A percentile compares a stretch with the other conserved stretches of the same genome.
Conservation (phyloP, 2,888 invertebrate species). For the Caenorhabditis sulstoni region DNA sequence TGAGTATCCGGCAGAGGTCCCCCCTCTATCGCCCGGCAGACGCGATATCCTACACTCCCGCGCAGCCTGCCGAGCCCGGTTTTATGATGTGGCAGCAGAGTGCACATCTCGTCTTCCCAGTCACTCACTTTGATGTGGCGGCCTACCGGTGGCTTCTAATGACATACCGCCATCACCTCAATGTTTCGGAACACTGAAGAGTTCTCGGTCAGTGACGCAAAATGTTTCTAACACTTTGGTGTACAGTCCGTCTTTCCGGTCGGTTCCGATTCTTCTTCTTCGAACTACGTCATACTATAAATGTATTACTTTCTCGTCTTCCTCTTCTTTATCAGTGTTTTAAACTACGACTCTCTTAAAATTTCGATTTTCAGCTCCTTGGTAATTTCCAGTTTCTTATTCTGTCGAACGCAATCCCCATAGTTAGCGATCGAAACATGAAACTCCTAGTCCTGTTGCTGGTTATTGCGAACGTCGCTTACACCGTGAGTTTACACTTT, state of each 20-base stretch:
- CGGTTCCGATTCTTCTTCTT: neutral
- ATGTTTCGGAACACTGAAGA: conserved; percentile 24
- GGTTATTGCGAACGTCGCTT: conserved; percentile 39
- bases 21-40: conserved; percentile 28
- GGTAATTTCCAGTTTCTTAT: conserved; percentile 42
- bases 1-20: conserved; percentile 44
- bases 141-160: conserved; percentile 10
- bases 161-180: conserved; percentile 17
- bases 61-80: conserved; percentile 3
- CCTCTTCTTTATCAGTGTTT: conserved; percentile 34
- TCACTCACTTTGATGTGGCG: conserved; percentile 43
- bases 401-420: conserved; percentile 37
- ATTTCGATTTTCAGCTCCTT: conserved; percentile 31
- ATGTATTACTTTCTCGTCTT: conserved; percentile 22
- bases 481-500: conserved; percentile 38
- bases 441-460: conserved; percentile 40
- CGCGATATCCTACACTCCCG: conserved; percentile 28
- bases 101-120: conserved; percentile 24
- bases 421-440: conserved; percentile 54
- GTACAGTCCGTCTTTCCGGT: no score
- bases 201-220: no score
- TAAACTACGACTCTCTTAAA: neutral
- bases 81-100: conserved; percentile 48
- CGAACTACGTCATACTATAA: conserved; percentile 2
- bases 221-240: no score